A percentile compares a stretch with the other conserved stretches of the same genome.
phyloP scores from a whole-genome alignment of 2,888 invertebrate species.

The Nomada goodeniana region DNA sequence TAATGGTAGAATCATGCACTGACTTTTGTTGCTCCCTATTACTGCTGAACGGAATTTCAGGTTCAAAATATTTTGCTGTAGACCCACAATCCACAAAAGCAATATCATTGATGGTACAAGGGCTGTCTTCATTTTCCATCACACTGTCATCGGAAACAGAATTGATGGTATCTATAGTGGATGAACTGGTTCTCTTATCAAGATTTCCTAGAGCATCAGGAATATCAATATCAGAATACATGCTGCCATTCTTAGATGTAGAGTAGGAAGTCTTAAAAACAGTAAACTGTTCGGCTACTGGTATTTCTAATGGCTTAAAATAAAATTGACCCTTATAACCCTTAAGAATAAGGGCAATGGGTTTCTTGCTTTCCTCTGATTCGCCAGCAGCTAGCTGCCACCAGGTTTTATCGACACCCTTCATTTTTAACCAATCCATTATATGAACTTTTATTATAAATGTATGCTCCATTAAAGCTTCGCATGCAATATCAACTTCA shows the following conservation, averaged over 20 bases:
- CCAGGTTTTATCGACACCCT: slow-evolving; percentile 71
- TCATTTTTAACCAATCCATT: slow-evolving; percentile 76
- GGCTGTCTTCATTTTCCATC: slow-evolving; percentile 67
- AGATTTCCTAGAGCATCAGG: not conserved
- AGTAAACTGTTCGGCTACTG: slow-evolving; percentile 19
- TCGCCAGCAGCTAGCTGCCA: slow-evolving; percentile 69
- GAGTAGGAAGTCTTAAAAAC: not conserved
- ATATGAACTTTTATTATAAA: slow-evolving; percentile 77
- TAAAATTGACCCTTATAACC: slow-evolving; percentile 59
- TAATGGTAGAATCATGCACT: not conserved
- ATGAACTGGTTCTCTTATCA: slow-evolving; percentile 14
- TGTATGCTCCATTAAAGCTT: slow-evolving; percentile 78
- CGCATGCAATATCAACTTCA: slow-evolving; percentile 74
- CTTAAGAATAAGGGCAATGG: slow-evolving; percentile 60
- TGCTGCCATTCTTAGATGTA: not conserved
- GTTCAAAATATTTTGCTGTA: slow-evolving; percentile 54
- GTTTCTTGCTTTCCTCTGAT: slow-evolving; percentile 36
- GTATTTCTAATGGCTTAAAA: slow-evolving; percentile 46
- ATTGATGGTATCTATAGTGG: not conserved
- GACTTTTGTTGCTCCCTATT: slow-evolving; percentile 19
- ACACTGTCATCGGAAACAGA: slow-evolving; percentile 45
- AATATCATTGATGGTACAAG: slow-evolving; percentile 70
- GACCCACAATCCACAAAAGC: slow-evolving; percentile 79
- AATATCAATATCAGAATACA: slow-evolving; percentile 15
- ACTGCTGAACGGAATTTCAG: slow-evolving; percentile 35